Evolutionary conservation across 92 coral and sea anemone species (phyloP).

Genomic region (Isaurus tuberculatus): DNA sequence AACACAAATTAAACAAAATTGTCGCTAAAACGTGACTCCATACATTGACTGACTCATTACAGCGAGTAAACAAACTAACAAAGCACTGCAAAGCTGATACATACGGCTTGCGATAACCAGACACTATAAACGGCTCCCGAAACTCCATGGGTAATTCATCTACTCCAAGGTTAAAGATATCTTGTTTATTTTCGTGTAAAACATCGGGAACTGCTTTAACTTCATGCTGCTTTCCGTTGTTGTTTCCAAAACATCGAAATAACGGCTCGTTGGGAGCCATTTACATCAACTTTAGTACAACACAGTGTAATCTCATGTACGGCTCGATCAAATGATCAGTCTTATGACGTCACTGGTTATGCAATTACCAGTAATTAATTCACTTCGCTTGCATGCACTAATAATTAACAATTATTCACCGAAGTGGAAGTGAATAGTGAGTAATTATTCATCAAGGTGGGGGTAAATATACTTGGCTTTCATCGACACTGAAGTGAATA

Average conservation of each 20-base stretch:
- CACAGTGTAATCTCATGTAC: too few relatives aligned
- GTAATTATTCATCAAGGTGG: too few relatives aligned
- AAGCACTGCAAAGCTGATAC: conserved; percentile 74
- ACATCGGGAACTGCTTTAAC: not conserved
- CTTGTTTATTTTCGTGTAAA: not conserved
- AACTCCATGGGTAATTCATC: conserved; percentile 68
- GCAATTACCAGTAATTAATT: too few relatives aligned
- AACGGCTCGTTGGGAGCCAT: conserved; percentile 1
- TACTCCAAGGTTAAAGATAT: conserved; percentile 1
- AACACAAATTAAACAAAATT: conserved; percentile 69
- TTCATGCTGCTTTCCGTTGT: conserved; percentile 25
- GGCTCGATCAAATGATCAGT: too few relatives aligned
- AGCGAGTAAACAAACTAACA: conserved; percentile 69
- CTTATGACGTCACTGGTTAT: too few relatives aligned
- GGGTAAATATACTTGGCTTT: too few relatives aligned
- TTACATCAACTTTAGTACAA: too few relatives aligned
- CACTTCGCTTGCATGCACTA: too few relatives aligned
- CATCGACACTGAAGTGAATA: too few relatives aligned
- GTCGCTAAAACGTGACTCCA: conserved; percentile 93
- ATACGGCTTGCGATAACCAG: conserved; percentile 88
- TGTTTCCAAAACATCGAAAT: conserved; percentile 1
- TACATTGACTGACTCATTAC: conserved; percentile 88
- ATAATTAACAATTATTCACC: too few relatives aligned
- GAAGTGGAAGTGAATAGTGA: too few relatives aligned
- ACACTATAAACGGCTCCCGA: conserved; percentile 83